These are phyloP conservation scores for Epirrhoe tristata DNA, from an alignment of 2,888 invertebrate species.

Conservation along the genomic window DNA sequence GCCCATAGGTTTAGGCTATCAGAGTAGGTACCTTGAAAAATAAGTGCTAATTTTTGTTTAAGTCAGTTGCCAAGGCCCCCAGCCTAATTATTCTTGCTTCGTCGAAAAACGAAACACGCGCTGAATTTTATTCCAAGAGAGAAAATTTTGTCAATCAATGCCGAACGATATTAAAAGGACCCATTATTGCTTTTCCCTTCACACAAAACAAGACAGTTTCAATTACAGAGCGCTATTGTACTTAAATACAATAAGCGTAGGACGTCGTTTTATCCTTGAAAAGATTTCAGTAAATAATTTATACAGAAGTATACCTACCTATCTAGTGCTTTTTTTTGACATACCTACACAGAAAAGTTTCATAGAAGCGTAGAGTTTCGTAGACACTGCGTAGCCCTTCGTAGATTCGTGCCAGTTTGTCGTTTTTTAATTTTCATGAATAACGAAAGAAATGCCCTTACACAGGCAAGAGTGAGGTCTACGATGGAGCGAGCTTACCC, in stretches of 20 bases:
- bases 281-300: neutral
- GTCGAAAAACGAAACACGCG: neutral
- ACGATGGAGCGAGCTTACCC: too few relatives aligned
- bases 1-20: too few relatives aligned
- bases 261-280: neutral
- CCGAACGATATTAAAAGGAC: neutral
- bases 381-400: slow-evolving; percentile 5
- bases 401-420: neutral
- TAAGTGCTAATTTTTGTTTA: too few relatives aligned
- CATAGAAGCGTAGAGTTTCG: slow-evolving; percentile 9
- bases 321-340: too few relatives aligned
- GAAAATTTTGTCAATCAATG: neutral
- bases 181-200: neutral
- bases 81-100: neutral
- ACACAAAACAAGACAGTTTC: neutral
- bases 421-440: too few relatives aligned
- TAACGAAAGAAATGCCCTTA: too few relatives aligned
- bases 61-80: too few relatives aligned
- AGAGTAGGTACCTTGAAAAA: too few relatives aligned
- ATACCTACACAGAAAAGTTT: neutral
- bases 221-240: neutral
- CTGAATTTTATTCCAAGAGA: neutral
- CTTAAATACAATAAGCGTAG: neutral
- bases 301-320: neutral
- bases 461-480: too few relatives aligned